Evolutionary conservation across 2,113 vertebrate species (phyloP), one percentile per base, ranked within the genome.

Genomic region (Morone saxatilis): DNA sequence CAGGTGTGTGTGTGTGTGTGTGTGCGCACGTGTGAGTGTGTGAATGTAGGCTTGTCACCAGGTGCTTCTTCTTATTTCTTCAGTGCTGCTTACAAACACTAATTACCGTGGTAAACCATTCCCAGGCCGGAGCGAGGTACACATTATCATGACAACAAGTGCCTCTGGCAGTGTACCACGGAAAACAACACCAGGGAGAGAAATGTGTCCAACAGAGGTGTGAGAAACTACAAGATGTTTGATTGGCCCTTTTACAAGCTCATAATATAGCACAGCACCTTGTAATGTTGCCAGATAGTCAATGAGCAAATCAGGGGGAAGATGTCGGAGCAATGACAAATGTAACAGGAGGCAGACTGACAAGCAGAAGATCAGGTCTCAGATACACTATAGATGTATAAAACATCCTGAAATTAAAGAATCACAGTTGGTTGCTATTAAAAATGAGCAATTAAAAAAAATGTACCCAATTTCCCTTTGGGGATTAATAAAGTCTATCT

Each of bases 61-160:
- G 86, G 73, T 91, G 85, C 87, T 76, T 80, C 59, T 60, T 83
- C 76, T 79, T 73, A 80, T 70, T 81, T 72, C 82, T 82, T 63
- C 57, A 20, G 36, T 20, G 16, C 66, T 76, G 77, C 80, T 90
- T 83, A 54, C 86, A 83, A 90, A 89, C 86, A 89, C 75, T 77
- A 88, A 92, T 90, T 92, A 91, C 54, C 19, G 11, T 11, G 41
- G 54, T 81, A 86, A 90, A 91, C 45, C 67, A 66, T 84, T 91
- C 84, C 81, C 84, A 86, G 86, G 76, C 83, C 48, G 10, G 45
- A 59, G 59, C 31, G 56, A 76, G 71, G 62, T 62, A 43, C 50
- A 71, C 80, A 74, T 81, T 60, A 83, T 77, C 76, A 76, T 51
- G 83, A 85, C 84, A 80, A 76, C 76, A 61, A 63, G 61, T 14